A percentile compares a stretch with the other conserved stretches of the same genome.
These are phyloP conservation scores for Diadumene lineata DNA, from an alignment of 92 coral and sea anemone species.

Conservation along the genomic window DNA sequence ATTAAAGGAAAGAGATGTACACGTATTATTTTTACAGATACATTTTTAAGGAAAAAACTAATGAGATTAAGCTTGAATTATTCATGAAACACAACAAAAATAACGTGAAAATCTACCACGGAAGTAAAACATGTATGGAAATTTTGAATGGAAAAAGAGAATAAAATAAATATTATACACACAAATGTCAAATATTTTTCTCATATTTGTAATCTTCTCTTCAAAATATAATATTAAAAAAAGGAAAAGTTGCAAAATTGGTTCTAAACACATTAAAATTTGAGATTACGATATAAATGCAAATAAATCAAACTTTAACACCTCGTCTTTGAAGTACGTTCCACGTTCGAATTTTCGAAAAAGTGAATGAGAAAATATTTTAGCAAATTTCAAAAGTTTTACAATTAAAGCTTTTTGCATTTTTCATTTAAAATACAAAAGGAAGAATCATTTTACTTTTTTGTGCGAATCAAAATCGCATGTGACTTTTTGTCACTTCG, in stretches of 20 bases:
- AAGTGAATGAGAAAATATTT: too few relatives aligned
- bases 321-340: too few relatives aligned
- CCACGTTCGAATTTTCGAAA: too few relatives aligned
- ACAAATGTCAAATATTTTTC: neutral
- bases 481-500: neutral
- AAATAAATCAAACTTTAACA: too few relatives aligned
- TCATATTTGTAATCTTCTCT: neutral
- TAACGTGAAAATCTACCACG: neutral
- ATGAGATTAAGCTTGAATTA: neutral
- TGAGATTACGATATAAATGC: too few relatives aligned
- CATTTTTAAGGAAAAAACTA: neutral
- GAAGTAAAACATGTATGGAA: neutral
- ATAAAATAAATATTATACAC: neutral
- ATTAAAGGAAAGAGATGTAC: too few relatives aligned
- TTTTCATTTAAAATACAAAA: neutral
- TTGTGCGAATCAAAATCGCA: neutral
- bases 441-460: neutral
- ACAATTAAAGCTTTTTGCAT: too few relatives aligned
- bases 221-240: too few relatives aligned
- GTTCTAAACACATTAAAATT: neutral
- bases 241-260: neutral
- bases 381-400: too few relatives aligned
- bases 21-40: too few relatives aligned
- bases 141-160: neutral
- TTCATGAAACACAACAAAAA: neutral